phyloP scores from a whole-genome alignment of 2,888 invertebrate genomes.

The Spilarctia lutea region DNA sequence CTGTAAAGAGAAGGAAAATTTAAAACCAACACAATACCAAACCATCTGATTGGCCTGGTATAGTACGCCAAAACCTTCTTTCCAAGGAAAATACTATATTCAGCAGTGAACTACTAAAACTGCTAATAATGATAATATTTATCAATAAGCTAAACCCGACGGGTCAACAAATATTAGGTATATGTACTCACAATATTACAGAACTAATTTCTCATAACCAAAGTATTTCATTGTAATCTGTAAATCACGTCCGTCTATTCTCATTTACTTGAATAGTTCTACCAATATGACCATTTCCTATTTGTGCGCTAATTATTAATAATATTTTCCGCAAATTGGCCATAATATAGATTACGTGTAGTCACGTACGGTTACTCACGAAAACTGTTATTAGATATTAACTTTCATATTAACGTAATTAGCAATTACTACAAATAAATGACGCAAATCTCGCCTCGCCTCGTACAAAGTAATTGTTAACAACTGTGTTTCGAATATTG shows the following conservation, averaged over 20 bases:
- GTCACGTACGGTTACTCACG: conserved; percentile 63
- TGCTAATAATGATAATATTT: background rate
- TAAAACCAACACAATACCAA: too few species aligned
- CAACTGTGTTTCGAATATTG: background rate
- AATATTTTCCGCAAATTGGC: conserved; percentile 54
- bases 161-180: too few species aligned
- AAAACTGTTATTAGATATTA: conserved; percentile 56
- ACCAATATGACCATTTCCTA: conserved; percentile 46
- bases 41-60: too few species aligned
- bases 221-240: conserved; percentile 11
- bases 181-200: background rate
- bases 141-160: background rate
- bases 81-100: too few species aligned
- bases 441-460: conserved; percentile 21
- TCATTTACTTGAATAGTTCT: conserved; percentile 13
- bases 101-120: too few species aligned
- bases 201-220: background rate
- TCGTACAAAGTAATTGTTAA: conserved; percentile 13
- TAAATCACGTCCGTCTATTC: conserved; percentile 10
- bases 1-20: too few species aligned
- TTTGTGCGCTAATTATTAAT: conserved; percentile 59
- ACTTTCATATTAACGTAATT: conserved; percentile 54
- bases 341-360: conserved; percentile 37
- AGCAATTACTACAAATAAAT: conserved; percentile 41
- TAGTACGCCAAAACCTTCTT: too few species aligned